phyloP scores from a whole-genome alignment of 2,888 invertebrate species.

The Autographa pulchrina region DNA sequence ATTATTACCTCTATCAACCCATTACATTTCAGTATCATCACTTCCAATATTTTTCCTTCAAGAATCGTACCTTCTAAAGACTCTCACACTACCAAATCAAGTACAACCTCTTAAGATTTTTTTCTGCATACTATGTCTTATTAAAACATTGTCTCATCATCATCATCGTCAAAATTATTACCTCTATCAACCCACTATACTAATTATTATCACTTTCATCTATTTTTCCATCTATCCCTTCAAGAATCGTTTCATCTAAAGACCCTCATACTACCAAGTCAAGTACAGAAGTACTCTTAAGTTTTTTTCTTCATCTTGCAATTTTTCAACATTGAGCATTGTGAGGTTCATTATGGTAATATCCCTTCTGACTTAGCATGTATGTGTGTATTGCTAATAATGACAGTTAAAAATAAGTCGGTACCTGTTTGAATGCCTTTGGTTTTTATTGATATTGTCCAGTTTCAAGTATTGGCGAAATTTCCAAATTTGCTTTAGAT shows the following conservation, averaged over 20 bases:
- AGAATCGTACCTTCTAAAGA: no score
- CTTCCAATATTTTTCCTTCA: no score
- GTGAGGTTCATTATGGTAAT: slow-evolving; percentile 71
- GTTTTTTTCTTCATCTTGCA: slow-evolving; percentile 44
- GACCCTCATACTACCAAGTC: slow-evolving; percentile 21
- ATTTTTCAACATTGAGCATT: slow-evolving; percentile 39
- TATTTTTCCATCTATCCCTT: not conserved
- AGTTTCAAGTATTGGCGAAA: slow-evolving; percentile 10
- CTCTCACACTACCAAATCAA: no score
- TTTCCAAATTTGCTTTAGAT: no score
- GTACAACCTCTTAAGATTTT: no score
- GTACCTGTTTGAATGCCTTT: slow-evolving; percentile 22
- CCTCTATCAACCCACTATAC: no score
- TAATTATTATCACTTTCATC: not conserved
- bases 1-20: no score
- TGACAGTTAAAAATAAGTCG: slow-evolving; percentile 32
- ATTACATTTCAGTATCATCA: no score
- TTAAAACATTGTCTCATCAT: not conserved
- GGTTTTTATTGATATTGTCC: slow-evolving; percentile 32
- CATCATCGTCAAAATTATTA: not conserved
- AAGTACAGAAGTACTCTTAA: slow-evolving; percentile 23
- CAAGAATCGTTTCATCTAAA: slow-evolving; percentile 61
- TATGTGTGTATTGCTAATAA: slow-evolving; percentile 27
- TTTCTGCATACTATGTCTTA: no score
- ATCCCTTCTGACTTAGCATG: slow-evolving; percentile 20